Conservation (phyloP, 2,113 vertebrate genomes). For the Takifugu flavidus region DNA sequence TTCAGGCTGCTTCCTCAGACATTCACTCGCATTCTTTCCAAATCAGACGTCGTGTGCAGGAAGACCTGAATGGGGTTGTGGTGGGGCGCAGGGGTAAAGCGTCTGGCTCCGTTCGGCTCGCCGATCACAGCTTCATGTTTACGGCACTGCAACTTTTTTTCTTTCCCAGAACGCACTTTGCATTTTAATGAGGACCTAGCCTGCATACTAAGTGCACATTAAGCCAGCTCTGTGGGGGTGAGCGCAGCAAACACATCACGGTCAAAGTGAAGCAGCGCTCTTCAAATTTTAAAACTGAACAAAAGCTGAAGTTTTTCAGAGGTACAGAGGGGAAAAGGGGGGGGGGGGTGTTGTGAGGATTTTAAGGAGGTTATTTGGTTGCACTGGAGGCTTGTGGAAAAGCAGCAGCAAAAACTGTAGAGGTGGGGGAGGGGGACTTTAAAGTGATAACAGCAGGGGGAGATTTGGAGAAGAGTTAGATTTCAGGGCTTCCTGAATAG, state of each 20-base stretch:
- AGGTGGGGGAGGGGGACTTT: neutral
- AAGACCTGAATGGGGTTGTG: neutral
- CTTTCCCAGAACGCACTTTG: slow-evolving; percentile 64
- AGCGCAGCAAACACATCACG: slow-evolving; percentile 54
- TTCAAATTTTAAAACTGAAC: slow-evolving; percentile 67
- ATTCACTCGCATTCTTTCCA: slow-evolving; percentile 20
- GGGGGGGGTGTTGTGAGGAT: slow-evolving; percentile 14
- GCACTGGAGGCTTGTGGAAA: slow-evolving; percentile 27
- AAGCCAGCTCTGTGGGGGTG: slow-evolving; percentile 53
- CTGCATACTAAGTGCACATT: slow-evolving; percentile 72
- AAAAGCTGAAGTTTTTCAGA: slow-evolving; percentile 56
- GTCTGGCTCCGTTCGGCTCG: slow-evolving; percentile 11
- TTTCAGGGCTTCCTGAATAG: slow-evolving; percentile 46
- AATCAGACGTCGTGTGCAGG: slow-evolving; percentile 26
- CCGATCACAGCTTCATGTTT: slow-evolving; percentile 65
- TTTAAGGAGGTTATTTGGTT: slow-evolving; percentile 42
- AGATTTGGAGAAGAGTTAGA: slow-evolving; percentile 20
- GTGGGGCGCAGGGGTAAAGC: neutral
- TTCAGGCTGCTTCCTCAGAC: slow-evolving; percentile 27
- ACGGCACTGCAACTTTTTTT: slow-evolving; percentile 10
- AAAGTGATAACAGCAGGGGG: slow-evolving; percentile 31
- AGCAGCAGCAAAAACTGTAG: neutral
- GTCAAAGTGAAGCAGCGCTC: slow-evolving; percentile 57
- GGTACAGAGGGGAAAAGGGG: no score
- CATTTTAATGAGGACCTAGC: slow-evolving; percentile 69